These are phyloP conservation scores for Pempheris klunzingeri DNA, from an alignment of 2,797 vertebrate species.

Conservation along the genomic window DNA sequence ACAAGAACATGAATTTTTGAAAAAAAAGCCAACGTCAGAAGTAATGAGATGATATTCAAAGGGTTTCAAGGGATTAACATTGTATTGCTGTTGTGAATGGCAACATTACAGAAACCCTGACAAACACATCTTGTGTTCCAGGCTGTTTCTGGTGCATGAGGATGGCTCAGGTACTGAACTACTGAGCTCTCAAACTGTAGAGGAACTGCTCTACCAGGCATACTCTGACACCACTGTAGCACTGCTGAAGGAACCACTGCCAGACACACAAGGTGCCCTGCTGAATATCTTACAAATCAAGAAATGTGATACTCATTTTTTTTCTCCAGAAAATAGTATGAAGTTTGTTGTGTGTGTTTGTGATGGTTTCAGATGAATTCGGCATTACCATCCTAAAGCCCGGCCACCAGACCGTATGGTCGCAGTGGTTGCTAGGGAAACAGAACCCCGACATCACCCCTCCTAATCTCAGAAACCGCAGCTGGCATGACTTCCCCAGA, in stretches of 20 bases:
- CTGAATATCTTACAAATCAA: neutral
- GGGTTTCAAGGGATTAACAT: too few species aligned
- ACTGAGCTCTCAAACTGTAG: constrained; percentile 84
- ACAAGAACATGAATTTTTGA: neutral
- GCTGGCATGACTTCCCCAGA: constrained; percentile 83
- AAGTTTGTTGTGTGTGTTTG: constrained; percentile 18
- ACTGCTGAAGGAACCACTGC: constrained; percentile 88
- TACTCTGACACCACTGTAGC: constrained; percentile 82
- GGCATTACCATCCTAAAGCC: constrained; percentile 90
- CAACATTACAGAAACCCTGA: neutral
- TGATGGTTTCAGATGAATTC: constrained; percentile 80
- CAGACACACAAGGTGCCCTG: constrained; percentile 84
- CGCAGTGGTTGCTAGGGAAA: constrained; percentile 88
- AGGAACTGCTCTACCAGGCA: constrained; percentile 82
- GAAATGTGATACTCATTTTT: too few species aligned
- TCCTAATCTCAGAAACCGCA: constrained; percentile 85
- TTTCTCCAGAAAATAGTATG: neutral
- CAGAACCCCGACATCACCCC: constrained; percentile 87
- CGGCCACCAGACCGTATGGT: constrained; percentile 77
- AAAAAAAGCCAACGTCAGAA: neutral
- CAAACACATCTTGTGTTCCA: constrained; percentile 66
- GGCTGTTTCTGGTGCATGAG: constrained; percentile 88
- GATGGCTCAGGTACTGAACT: constrained; percentile 93
- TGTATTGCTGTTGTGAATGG: neutral
- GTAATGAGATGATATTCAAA: neutral